Evolutionary conservation across 2,888 invertebrate genomes (phyloP).

Genomic region (Caenorhabditis virilis): DNA sequence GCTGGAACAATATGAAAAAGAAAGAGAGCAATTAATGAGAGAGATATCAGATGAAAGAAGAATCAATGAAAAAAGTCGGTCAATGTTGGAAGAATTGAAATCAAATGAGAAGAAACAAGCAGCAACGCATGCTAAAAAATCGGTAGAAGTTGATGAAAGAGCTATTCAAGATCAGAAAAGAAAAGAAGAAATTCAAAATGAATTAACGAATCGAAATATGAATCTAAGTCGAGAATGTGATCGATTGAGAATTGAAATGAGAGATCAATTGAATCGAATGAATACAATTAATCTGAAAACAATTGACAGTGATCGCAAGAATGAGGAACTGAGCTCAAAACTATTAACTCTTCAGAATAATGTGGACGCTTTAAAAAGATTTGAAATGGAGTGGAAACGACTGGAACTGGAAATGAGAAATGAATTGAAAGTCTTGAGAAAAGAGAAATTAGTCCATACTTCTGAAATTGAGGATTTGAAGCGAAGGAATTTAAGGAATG

Average conservation of each 20-base stretch:
- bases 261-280: slow-evolving; percentile 27
- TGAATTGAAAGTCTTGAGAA: slow-evolving; percentile 48
- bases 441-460: slow-evolving; percentile 48
- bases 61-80: slow-evolving; percentile 28
- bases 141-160: slow-evolving; percentile 22
- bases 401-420: slow-evolving; percentile 52
- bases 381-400: slow-evolving; percentile 47
- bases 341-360: slow-evolving; percentile 21
- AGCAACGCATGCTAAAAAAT: slow-evolving; percentile 20
- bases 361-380: slow-evolving; percentile 28
- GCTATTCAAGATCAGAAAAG: slow-evolving; percentile 20
- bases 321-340: slow-evolving; percentile 34
- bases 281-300: slow-evolving; percentile 19
- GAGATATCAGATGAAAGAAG: slow-evolving; percentile 25
- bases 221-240: slow-evolving; percentile 23
- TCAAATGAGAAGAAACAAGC: slow-evolving; percentile 44
- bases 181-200: slow-evolving; percentile 17
- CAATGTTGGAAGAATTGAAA: slow-evolving; percentile 36
- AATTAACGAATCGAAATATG: slow-evolving; percentile 16
- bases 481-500: slow-evolving; percentile 28
- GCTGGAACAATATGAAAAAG: slow-evolving; percentile 24
- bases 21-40: slow-evolving; percentile 26
- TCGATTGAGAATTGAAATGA: slow-evolving; percentile 17
- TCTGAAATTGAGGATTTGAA: slow-evolving; percentile 51
- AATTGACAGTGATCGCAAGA: slow-evolving; percentile 31